Evolutionary conservation across 2,888 invertebrate species (phyloP), one percentile per base, ranked within the genome.

Genomic region (Drosophila melanosoma): DNA sequence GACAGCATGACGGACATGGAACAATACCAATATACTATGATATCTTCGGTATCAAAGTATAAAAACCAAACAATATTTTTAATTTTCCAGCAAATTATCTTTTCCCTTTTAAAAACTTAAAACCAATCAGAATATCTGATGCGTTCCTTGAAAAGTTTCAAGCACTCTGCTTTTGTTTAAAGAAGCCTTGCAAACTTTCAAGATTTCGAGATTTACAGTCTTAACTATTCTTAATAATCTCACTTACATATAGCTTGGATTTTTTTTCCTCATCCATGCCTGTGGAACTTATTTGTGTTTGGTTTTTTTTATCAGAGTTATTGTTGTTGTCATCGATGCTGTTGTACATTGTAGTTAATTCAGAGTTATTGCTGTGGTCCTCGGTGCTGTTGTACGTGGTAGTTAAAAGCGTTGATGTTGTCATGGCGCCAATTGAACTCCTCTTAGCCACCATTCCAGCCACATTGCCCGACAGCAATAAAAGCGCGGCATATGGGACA

Each of bases 191-290:
- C n/a, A n/a, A 40, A 40, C n/a, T 40, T 40, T 10, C 40, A n/a
- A 10, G 1, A n/a, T 2, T 10, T n/a, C 1, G 2, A 29, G 29
- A 29, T 11, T 11, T n/a, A 29, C 4, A 26, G 4, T 10, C 8
- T 40, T 40, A 40, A 40, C 10, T 11, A 10, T n/a, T 40, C n/a
- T 4, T 11, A 4, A 40, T n/a, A 40, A 40, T 40, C 5, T n/a
- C 40, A 64, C 77, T 76, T 54, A 77, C 77, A 35, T 58, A 64
- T 1, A 52, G n/a, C 15, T 40, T 74, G 11, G 10, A 2, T 0
- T 8, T n/a, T 12, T 7, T 49, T 6, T 12, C 53, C 8, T 17
- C 20, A 1, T 42, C n/a, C 0, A 2, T 15, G 32, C 10, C 45
- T 4, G 40, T 26, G 6, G 54, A 32, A 15, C 0, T 20, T 3